Conservation (phyloP, 2,888 invertebrate species). For the Lamproptera curius region DNA sequence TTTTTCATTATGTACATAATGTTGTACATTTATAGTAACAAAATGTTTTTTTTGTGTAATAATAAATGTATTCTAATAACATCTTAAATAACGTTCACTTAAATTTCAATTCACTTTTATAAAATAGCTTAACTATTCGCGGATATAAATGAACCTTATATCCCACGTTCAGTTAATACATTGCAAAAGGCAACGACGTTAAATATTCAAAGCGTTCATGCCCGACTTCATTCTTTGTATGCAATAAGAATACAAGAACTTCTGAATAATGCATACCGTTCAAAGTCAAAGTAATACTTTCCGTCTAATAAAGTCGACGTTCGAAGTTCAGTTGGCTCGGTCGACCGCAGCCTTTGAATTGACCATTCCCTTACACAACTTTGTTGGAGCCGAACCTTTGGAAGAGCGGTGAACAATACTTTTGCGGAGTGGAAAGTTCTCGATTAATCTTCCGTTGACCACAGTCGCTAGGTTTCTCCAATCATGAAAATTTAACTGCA, state of each 20-base stretch:
- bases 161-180: slow-evolving; percentile 7
- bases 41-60: no score
- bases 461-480: no score
- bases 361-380: slow-evolving; percentile 13
- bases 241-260: slow-evolving; percentile 10
- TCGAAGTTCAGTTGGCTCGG: slow-evolving; percentile 1
- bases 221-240: slow-evolving; percentile 11
- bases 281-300: slow-evolving; percentile 14
- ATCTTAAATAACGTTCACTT: no score
- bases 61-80: no score
- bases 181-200: slow-evolving; percentile 3
- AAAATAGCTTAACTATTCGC: no score
- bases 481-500: no score
- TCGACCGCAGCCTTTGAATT: slow-evolving; percentile 8
- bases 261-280: slow-evolving; percentile 9
- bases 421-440: not conserved
- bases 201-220: slow-evolving; percentile 10
- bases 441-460: slow-evolving; percentile 12
- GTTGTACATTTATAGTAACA: no score
- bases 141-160: slow-evolving; percentile 1
- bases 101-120: slow-evolving; percentile 1
- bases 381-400: slow-evolving; percentile 2
- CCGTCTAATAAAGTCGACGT: slow-evolving; percentile 2
- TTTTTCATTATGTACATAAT: no score
- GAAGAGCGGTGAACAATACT: slow-evolving; percentile 6